phyloP scores from a whole-genome alignment of 2,797 vertebrate genomes.

The Pelochelys cantorii region DNA sequence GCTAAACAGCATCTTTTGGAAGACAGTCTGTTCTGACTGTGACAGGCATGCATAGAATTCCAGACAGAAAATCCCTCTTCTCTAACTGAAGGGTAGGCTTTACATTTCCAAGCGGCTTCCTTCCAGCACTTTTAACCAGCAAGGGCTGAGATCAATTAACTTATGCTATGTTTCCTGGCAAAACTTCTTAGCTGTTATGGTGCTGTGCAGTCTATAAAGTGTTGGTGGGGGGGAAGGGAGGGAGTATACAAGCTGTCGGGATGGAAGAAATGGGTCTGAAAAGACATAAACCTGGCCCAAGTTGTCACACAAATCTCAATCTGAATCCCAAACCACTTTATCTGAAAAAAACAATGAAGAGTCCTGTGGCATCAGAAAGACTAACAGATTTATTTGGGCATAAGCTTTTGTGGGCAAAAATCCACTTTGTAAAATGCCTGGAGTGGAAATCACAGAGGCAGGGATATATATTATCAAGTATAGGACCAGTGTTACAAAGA shows the following conservation, averaged over 20 bases:
- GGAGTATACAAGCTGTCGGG: background rate
- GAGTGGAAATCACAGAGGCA: too few species aligned
- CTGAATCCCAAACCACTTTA: background rate
- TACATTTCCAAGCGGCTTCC: slow-evolving; percentile 17
- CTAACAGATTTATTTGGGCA: too few species aligned
- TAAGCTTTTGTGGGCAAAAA: too few species aligned
- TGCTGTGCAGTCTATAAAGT: background rate
- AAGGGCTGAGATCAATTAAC: background rate
- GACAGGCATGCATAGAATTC: background rate
- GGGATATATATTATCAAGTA: too few species aligned
- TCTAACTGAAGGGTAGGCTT: background rate
- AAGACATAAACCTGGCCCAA: background rate
- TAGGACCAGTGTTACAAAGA: too few species aligned
- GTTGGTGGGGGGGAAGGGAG: too few species aligned
- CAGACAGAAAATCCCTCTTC: slow-evolving; percentile 46
- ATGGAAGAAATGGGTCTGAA: background rate
- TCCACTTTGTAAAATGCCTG: too few species aligned
- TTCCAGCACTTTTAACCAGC: slow-evolving; percentile 33
- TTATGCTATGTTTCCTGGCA: background rate
- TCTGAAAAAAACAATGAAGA: background rate
- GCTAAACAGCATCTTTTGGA: slow-evolving; percentile 23
- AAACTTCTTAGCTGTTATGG: background rate
- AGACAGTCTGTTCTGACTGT: background rate
- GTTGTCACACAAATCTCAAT: background rate
- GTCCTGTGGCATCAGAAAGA: too few species aligned